Conservation (phyloP, 2,888 invertebrate species). For the Lochmaea capreae region DNA sequence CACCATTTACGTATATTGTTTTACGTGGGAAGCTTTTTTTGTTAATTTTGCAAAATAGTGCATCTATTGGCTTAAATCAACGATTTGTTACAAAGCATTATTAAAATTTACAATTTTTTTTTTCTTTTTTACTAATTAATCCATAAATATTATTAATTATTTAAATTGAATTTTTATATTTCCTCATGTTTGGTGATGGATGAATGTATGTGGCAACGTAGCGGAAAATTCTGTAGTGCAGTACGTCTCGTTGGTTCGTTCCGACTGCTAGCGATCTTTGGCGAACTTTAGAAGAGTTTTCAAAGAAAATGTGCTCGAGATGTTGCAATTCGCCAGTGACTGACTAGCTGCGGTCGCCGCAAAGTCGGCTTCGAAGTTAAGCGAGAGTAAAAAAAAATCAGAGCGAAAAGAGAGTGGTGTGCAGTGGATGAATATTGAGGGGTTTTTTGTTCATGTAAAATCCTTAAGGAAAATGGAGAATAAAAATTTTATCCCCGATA, state of each 20-base stretch:
- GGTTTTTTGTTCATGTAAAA: slow-evolving; percentile 44
- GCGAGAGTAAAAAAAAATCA: slow-evolving; percentile 34
- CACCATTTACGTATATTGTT: too few species aligned
- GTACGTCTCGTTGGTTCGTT: background rate
- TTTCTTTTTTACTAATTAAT: too few species aligned
- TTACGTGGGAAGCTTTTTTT: too few species aligned
- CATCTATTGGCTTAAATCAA: too few species aligned
- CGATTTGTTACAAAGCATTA: too few species aligned
- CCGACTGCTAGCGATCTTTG: slow-evolving; percentile 4
- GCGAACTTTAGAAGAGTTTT: slow-evolving; percentile 26
- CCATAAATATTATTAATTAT: too few species aligned
- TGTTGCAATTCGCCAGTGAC: slow-evolving; percentile 31
- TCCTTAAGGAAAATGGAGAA: slow-evolving; percentile 54
- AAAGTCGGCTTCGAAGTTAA: slow-evolving; percentile 4
- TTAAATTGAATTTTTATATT: too few species aligned
- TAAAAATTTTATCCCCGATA: slow-evolving; percentile 62
- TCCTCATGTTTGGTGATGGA: background rate
- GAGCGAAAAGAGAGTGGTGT: slow-evolving; percentile 64
- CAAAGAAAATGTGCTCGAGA: slow-evolving; percentile 38
- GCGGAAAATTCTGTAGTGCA: background rate
- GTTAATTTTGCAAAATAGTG: too few species aligned
- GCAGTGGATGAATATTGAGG: slow-evolving; percentile 61
- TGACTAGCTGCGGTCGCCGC: slow-evolving; percentile 19
- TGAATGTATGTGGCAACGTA: background rate
- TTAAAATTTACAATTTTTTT: too few species aligned